Percentiles rank a stretch among this genome's conserved stretches.
phyloP scores from a whole-genome alignment of 2,797 vertebrate species.

The Sebastes flavidus region DNA sequence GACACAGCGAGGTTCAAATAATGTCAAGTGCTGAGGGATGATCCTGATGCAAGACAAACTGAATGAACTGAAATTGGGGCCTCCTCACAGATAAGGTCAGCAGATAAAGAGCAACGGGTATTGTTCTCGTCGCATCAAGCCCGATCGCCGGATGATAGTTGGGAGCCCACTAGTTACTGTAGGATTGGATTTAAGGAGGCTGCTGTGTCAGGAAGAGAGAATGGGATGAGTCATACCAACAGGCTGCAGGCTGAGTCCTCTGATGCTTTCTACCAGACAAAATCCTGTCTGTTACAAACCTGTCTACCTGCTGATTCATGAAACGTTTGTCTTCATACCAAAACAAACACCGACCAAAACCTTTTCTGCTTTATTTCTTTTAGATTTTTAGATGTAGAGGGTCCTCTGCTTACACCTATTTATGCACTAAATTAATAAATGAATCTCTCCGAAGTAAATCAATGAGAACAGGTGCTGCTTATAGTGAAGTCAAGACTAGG shows the following conservation, averaged over 20 bases:
- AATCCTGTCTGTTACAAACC: constrained; percentile 1
- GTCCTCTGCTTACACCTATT: background rate
- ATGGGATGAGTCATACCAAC: constrained; percentile 60
- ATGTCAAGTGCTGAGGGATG: constrained; percentile 65
- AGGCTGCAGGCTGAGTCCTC: constrained; percentile 41
- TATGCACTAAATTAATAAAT: background rate
- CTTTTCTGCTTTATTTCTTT: background rate
- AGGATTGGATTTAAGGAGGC: constrained; percentile 49
- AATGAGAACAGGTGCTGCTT: background rate
- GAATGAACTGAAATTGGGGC: constrained; percentile 49
- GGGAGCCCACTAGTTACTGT: constrained; percentile 36
- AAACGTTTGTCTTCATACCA: background rate
- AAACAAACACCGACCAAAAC: background rate
- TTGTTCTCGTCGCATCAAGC: constrained; percentile 35
- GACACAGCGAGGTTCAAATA: constrained; percentile 62
- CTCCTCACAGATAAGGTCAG: constrained; percentile 57
- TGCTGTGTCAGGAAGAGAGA: constrained; percentile 49
- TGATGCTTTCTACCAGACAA: constrained; percentile 11
- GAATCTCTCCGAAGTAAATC: background rate
- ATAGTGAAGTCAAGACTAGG: background rate
- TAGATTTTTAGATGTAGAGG: background rate
- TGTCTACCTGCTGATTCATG: constrained; percentile 17
- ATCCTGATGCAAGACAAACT: constrained; percentile 51
- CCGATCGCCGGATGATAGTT: constrained; percentile 45
- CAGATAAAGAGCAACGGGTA: constrained; percentile 56